phyloP scores from a whole-genome alignment of 2,888 invertebrate genomes.

The Mythimna impura region DNA sequence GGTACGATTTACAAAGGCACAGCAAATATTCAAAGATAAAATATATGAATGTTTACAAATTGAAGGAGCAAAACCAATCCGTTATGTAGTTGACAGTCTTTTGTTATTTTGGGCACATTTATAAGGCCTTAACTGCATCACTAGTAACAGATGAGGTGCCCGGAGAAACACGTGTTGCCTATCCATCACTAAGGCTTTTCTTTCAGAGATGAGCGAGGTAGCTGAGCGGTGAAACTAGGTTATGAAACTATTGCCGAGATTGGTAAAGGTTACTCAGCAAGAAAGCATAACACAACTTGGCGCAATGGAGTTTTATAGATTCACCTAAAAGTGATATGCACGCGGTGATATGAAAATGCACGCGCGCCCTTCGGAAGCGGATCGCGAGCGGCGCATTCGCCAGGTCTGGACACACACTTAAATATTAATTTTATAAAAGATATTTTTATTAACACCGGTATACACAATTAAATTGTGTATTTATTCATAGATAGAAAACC shows the following conservation, averaged over 20 bases:
- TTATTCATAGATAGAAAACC: too few relatives aligned
- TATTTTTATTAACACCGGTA: too few relatives aligned
- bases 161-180: constrained; percentile 28
- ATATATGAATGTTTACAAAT: neutral
- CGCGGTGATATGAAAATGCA: too few relatives aligned
- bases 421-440: too few relatives aligned
- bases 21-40: neutral
- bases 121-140: constrained; percentile 14
- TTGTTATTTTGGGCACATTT: constrained; percentile 34
- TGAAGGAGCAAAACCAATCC: constrained; percentile 2
- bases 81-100: constrained; percentile 22
- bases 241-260: neutral
- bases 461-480: too few relatives aligned
- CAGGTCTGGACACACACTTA: too few relatives aligned
- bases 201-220: neutral
- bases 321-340: too few relatives aligned
- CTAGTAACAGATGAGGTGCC: constrained; percentile 22
- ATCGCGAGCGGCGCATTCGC: too few relatives aligned
- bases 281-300: neutral
- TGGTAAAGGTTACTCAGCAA: neutral
- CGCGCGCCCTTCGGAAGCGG: too few relatives aligned
- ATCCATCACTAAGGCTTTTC: constrained; percentile 10
- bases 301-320: neutral
- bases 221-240: neutral
- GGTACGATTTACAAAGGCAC: too few relatives aligned